Conservation (phyloP, 2,888 invertebrate species). For the Amiota minor region DNA sequence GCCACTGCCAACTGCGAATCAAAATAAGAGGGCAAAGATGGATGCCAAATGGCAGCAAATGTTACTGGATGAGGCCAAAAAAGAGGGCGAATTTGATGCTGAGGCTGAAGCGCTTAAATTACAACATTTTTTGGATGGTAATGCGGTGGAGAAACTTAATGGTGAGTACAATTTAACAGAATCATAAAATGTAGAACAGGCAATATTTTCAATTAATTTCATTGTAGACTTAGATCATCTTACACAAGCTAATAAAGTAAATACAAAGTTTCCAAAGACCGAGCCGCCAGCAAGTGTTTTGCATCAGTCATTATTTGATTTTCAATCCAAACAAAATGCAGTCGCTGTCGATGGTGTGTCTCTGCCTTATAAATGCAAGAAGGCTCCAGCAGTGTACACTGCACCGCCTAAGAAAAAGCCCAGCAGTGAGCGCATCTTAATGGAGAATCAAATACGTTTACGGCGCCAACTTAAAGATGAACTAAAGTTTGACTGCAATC, state of each 20-base stretch:
- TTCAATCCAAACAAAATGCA: too few species aligned
- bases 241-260: too few species aligned
- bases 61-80: slow-evolving; percentile 42
- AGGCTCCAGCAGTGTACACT: background rate
- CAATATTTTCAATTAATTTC: too few species aligned
- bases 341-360: background rate
- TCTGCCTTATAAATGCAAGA: too few species aligned
- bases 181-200: too few species aligned
- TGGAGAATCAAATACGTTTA: slow-evolving; percentile 71
- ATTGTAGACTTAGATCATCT: too few species aligned
- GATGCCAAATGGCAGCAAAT: slow-evolving; percentile 53
- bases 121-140: slow-evolving; percentile 58
- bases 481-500: slow-evolving; percentile 66
- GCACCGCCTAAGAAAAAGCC: slow-evolving; percentile 41
- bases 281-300: too few species aligned
- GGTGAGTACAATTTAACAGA: background rate
- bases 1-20: background rate
- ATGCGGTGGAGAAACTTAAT: slow-evolving; percentile 14
- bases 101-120: slow-evolving; percentile 61
- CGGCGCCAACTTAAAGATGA: slow-evolving; percentile 71
- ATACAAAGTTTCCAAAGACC: too few species aligned
- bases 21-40: slow-evolving; percentile 46
- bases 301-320: too few species aligned
- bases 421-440: slow-evolving; percentile 59
- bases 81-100: slow-evolving; percentile 52